Percentiles rank a stretch among this genome's conserved stretches.
Conservation (phyloP, 2,888 invertebrate species). For the Erynnis tages region DNA sequence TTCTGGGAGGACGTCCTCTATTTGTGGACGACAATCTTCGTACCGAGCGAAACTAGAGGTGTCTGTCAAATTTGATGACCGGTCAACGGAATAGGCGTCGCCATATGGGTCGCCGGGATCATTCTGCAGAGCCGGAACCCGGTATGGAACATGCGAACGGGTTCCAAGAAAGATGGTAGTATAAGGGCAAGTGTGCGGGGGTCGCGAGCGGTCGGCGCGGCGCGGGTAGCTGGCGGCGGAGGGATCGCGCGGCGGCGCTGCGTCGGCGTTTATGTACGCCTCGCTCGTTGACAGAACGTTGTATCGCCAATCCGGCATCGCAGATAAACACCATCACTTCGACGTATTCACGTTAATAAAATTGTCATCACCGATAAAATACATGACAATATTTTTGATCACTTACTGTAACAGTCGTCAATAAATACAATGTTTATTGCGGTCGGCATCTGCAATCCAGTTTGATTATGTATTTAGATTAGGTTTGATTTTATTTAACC, state of each 20-base stretch:
- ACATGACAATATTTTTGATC: conserved; percentile 1
- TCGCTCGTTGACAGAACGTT: conserved; percentile 79
- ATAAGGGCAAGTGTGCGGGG: conserved; percentile 72
- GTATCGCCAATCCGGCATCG: conserved; percentile 80
- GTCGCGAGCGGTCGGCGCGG: conserved; percentile 75
- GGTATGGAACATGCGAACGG: conserved; percentile 56
- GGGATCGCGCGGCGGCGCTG: conserved; percentile 56
- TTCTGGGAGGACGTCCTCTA: conserved; percentile 53
- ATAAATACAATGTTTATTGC: conserved; percentile 49
- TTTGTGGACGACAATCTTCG: conserved; percentile 67
- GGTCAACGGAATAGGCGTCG: conserved; percentile 71
- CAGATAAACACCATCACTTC: conserved; percentile 68
- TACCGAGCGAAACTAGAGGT: conserved; percentile 76
- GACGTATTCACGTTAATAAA: conserved; percentile 41
- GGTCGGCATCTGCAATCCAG: conserved; percentile 59
- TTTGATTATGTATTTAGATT: conserved; percentile 22
- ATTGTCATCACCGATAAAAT: conserved; percentile 16
- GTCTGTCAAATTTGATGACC: conserved; percentile 73
- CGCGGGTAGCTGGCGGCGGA: conserved; percentile 77
- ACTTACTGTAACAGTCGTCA: conserved; percentile 40
- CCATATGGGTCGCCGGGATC: conserved; percentile 68
- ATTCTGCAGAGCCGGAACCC: conserved; percentile 59
- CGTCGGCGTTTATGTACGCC: conserved; percentile 68
- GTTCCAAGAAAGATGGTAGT: conserved; percentile 71
- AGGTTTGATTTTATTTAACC: neutral